Percentiles rank a stretch among this genome's conserved stretches.
Evolutionary conservation across 2,888 invertebrate genomes (phyloP).

Genomic region (Mycalesis mineus): DNA sequence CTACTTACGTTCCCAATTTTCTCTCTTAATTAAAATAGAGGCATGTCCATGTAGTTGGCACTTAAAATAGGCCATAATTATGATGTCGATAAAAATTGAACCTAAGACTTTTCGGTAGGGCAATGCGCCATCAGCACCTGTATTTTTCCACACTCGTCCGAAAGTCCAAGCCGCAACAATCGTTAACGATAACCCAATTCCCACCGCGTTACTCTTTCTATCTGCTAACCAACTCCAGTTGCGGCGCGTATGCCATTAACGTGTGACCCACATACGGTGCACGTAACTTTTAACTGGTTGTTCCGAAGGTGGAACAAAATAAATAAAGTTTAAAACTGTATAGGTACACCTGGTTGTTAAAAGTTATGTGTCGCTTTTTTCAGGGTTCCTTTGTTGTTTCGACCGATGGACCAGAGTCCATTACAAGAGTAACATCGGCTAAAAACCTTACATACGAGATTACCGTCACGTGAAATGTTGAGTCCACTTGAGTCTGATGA

Average conservation of each 20-base stretch:
- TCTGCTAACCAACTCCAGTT: background rate
- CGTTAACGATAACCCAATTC: background rate
- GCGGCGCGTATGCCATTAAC: constrained; percentile 6
- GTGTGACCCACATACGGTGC: constrained; percentile 5
- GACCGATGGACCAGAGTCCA: no score
- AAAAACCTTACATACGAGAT: no score
- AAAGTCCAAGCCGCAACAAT: constrained; percentile 6
- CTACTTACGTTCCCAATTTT: no score
- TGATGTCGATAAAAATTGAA: no score
- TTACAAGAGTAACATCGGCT: no score
- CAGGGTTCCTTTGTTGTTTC: background rate
- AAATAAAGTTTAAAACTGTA: constrained; percentile 5
- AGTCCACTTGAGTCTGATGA: no score
- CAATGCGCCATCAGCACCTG: no score
- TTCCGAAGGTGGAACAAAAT: constrained; percentile 8
- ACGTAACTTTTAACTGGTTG: constrained; percentile 10
- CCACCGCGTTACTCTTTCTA: constrained; percentile 4
- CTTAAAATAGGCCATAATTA: no score
- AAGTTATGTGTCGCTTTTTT: background rate
- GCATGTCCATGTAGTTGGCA: no score
- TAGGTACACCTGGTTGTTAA: background rate
- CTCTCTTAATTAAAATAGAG: no score
- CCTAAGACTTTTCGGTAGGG: no score
- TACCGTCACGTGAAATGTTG: no score
- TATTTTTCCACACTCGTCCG: background rate